Evolutionary conservation across 2,888 invertebrate genomes (phyloP).

Genomic region (Ophioninae sp.): DNA sequence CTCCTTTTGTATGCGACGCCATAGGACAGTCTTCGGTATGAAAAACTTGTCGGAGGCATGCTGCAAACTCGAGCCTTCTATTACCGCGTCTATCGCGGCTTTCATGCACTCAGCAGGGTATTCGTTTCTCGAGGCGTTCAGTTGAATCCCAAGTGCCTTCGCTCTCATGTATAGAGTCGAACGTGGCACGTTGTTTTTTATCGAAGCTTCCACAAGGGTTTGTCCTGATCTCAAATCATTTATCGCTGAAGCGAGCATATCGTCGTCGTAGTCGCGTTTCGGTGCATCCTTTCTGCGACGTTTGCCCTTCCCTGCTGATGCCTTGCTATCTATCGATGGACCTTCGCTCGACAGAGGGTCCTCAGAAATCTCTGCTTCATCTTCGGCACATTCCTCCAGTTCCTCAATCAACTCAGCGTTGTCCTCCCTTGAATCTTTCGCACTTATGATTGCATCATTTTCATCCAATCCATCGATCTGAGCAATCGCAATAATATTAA

Average conservation of each 20-base stretch:
- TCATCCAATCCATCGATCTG: constrained; percentile 77
- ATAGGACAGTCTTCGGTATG: constrained; percentile 81
- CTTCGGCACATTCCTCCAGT: constrained; percentile 65
- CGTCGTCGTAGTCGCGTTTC: constrained; percentile 78
- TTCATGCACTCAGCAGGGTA: constrained; percentile 79
- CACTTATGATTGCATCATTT: constrained; percentile 64
- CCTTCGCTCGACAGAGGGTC: background rate
- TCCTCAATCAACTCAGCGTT: constrained; percentile 63
- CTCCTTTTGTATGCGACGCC: constrained; percentile 81
- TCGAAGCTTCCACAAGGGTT: constrained; percentile 79
- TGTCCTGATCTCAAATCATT: constrained; percentile 78
- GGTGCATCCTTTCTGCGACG: constrained; percentile 71
- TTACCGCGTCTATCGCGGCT: constrained; percentile 79
- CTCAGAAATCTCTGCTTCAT: constrained; percentile 61
- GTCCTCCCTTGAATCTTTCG: constrained; percentile 66
- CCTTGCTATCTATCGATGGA: background rate
- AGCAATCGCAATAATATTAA: background rate
- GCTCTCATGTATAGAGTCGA: constrained; percentile 81
- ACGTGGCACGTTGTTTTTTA: constrained; percentile 79
- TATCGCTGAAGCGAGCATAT: constrained; percentile 78
- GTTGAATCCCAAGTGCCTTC: constrained; percentile 77
- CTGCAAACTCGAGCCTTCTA: constrained; percentile 80
- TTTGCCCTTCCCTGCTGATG: constrained; percentile 63
- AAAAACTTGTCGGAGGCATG: constrained; percentile 79
- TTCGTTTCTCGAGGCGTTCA: constrained; percentile 78